Base-by-base conservation (phyloP, 2,888 invertebrate species). In the Epistrophe eligans region DNA sequence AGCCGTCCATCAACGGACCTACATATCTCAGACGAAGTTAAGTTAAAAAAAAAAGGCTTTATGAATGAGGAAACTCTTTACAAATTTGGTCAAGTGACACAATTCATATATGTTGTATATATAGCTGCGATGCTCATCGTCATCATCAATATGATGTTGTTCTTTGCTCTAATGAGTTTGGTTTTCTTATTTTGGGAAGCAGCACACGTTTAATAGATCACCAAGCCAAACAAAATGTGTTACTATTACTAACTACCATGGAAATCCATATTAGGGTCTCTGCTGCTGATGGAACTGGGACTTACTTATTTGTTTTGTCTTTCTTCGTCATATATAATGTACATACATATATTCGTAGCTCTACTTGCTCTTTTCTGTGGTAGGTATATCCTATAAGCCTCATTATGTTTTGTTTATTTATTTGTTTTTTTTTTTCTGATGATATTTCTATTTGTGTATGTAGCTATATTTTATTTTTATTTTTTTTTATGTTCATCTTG, bases 1-100 rank as follows among this genome's bases (percentile, higher is more conserved):
- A 24, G 15, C 50, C 35, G 32, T 48, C 17, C 45, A 10, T 48
- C 66, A 66, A 43, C 45, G 43, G 77, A 43, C 57, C n/a, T 24
- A 24, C n/a, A n/a, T 24, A 24, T 60, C 52, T 38, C 4, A 70
- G 19, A 28, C 11, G 32, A 24, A 55, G 9, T 40, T 55, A 55
- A 38, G 28, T 40, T 13, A 50, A 55, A 55, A 24, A 55, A 24
- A 24, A 24, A 70, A 55, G 55, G 38, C 70, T 70, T 70, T 17
- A n/a, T 70, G 70, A 70, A 55, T 70, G 70, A 87, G 83, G 83
- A 87, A 83, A 83, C 62, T 83, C 79, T 73, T 40, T 79, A 76
- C 79, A 58, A 62, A 87, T 79, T 79, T 87, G 87, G 87, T 83
- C 43, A 83, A 60, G 76, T 87, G 87, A 83, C 87, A 87, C 83